These are phyloP conservation scores for Chrysochloris asiatica DNA, from an alignment of 2,113 vertebrate species.

Conservation along the genomic window DNA sequence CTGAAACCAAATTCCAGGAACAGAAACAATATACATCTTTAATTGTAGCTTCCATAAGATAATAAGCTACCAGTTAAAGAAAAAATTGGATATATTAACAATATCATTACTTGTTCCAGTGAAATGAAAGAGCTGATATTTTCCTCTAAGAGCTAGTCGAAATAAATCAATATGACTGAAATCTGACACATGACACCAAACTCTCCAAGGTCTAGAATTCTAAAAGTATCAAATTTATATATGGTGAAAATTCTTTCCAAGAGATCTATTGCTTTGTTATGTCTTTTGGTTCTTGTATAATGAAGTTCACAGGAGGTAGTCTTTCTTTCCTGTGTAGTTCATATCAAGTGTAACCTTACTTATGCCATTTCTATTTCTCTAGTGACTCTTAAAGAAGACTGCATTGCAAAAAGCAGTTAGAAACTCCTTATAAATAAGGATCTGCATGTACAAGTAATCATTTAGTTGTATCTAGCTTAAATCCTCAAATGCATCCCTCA, in stretches of 20 bases:
- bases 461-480: background rate
- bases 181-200: background rate
- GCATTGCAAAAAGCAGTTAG: background rate
- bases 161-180: constrained; percentile 33
- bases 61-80: background rate
- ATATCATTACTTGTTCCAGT: background rate
- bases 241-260: constrained; percentile 7
- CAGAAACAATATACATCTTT: background rate
- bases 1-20: background rate
- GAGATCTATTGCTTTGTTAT: background rate
- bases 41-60: background rate
- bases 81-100: background rate
- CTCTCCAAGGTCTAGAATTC: background rate
- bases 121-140: constrained; percentile 7
- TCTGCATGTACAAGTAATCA: background rate
- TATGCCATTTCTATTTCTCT: constrained; percentile 3
- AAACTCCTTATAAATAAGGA: constrained; percentile 20
- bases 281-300: constrained; percentile 24
- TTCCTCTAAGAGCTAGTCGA: constrained; percentile 16
- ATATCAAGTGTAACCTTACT: background rate
- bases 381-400: constrained; percentile 9
- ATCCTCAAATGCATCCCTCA: background rate
- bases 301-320: background rate
- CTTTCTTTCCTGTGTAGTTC: constrained; percentile 30
- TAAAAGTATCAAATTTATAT: constrained; percentile 16